Base-by-base conservation (phyloP, 92 coral and sea anemone genomes). In the Heliopora coerulea region DNA sequence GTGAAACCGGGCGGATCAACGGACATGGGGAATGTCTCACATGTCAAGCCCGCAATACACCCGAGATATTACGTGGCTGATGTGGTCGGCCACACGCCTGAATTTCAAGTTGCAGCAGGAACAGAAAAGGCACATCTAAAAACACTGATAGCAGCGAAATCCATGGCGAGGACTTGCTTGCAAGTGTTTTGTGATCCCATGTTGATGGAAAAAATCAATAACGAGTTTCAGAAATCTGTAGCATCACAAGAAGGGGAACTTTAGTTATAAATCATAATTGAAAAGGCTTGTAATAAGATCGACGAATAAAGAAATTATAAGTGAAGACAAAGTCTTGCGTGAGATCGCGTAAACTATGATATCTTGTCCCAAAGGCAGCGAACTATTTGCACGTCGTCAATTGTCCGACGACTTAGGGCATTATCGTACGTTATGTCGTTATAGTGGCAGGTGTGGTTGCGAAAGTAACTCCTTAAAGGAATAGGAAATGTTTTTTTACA, bases 21-120 rank as follows among this genome's bases (percentile, higher is more conserved):
- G 21, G 98, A 93, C 76, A 93, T 93, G 98, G 98, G 98, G 11
- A 93, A 93, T 79, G 98, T 93, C 40, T 93, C 98, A 0, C 96
- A 90, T 29, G 74, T 93, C 32, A 90, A 87, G 65, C 98, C 98
- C 3, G 83, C 98, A 21, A 93, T 93, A 58, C 98, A 93, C 56
- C 98, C 98, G 12, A 20, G 77, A 30, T 93, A 57, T 62, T 93
- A 70, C 60, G 87, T 88, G 57, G 86, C 86, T 62, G 89, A 83
- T 44, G 86, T 62, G 7, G 86, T 91, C 37, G 87, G 88, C n/a
- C 98, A 93, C 80, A 87, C 98, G 0, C 73, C 62, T 10, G 95
- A 86, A 28, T 93, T 93, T 49, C 84, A 91, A n/a, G 83, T 56
- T 37, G 88, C 91, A n/a, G 80, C 96, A 46, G 96, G 84, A 8